Evolutionary conservation across 2,888 invertebrate genomes (phyloP).

Genomic region (Cephus runcator): DNA sequence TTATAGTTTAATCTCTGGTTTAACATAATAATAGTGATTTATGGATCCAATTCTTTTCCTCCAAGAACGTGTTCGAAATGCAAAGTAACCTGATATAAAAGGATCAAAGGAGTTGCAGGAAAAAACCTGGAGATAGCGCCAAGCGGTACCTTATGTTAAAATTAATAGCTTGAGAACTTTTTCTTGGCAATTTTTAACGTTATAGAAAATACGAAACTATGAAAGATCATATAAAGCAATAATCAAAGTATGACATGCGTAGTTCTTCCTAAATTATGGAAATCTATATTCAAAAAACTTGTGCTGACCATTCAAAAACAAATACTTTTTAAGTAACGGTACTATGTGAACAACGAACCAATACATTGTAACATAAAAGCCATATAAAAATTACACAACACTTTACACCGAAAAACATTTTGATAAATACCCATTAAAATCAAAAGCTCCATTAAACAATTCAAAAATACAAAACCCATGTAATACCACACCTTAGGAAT

Average conservation of each 20-base stretch:
- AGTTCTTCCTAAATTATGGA: background rate
- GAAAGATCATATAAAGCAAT: background rate
- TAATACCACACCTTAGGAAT: background rate
- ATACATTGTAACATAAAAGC: background rate
- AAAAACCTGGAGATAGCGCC: background rate
- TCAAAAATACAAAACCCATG: background rate
- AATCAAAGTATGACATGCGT: background rate
- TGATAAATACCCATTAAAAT: background rate
- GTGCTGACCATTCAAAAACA: background rate
- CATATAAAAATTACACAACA: background rate
- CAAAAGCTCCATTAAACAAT: background rate
- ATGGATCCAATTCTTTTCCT: background rate
- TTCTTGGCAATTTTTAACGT: background rate
- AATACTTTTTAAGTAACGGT: background rate
- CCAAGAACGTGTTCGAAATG: slow-evolving; percentile 2
- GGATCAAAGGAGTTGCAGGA: background rate
- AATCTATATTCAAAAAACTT: background rate
- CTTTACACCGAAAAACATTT: background rate
- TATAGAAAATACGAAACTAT: background rate
- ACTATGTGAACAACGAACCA: background rate
- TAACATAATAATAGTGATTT: slow-evolving; percentile 2
- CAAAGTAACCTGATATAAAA: background rate
- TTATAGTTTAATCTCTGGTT: slow-evolving; percentile 4
- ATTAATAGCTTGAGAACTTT: background rate
- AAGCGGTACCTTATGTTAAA: background rate